Base-by-base conservation (phyloP, 2,888 invertebrate genomes). In the Eristalinus aeneus region DNA sequence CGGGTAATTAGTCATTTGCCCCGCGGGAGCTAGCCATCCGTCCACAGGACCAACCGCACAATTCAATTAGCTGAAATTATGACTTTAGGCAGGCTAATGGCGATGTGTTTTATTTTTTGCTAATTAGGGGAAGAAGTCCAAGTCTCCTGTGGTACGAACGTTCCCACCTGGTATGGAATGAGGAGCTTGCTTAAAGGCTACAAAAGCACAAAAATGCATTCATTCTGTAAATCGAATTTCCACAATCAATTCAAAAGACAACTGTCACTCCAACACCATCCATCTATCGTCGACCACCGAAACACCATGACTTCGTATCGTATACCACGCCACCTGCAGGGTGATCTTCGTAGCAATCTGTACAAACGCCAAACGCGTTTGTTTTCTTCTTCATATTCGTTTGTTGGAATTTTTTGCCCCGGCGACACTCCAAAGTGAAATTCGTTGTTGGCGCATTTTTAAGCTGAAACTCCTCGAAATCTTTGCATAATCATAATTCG, bases 281-380 rank as follows among this genome's bases (percentile, higher is more conserved):
- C 72, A 27, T 63, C 72, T 72, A 12, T 22, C 8, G 61, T n/a
- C n/a, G 9, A 61, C 6, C 60, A 46, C 72, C 12, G 0, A 12
- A 3, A 61, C n/a, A 36, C 2, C 5, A n/a, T 9, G 1, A 3
- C 74, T 65, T 8, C 11, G n/a, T 46, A 60, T 1, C 32, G 10
- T 1, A 1, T 0, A 1, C 0, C 0, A 20, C 72, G 36, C 73
- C 76, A 68, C 16, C 81, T 58, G 0, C 0, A 5, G 65, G 0
- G 8, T 5, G 4, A 58, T 81, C 76, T 20, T 0, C 0, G 39
- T 10, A 80, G 53, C 64, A 56, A 10, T 16, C 20, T 53, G 68
- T 76, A 74, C 65, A 86, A 86, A 86, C 86, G 86, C 86, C 86
- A 86, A 86, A 86, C 86, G 86, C 86, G 81, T 86, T 86, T 86